Percentiles rank a stretch among this genome's conserved stretches.
These are phyloP conservation scores for Oryzias dopingdopingensis DNA, from an alignment of 2,797 vertebrate genomes.

Conservation along the genomic window DNA sequence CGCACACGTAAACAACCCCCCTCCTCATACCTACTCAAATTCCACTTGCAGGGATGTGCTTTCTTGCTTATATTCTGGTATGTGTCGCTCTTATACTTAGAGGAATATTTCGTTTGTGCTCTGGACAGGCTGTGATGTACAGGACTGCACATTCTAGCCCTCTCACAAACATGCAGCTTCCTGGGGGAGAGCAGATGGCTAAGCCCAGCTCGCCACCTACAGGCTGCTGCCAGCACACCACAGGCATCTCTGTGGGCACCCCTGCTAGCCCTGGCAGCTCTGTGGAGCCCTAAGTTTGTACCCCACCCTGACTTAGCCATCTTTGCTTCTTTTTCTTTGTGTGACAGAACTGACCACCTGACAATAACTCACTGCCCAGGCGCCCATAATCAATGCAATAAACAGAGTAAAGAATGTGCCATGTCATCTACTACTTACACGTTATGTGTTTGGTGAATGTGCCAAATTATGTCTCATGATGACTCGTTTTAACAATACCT, in stretches of 20 bases:
- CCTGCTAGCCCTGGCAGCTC: constrained; percentile 52
- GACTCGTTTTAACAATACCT: constrained; percentile 70
- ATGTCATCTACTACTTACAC: constrained; percentile 71
- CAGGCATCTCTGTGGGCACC: constrained; percentile 59
- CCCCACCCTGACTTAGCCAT: constrained; percentile 37
- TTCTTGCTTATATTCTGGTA: constrained; percentile 19
- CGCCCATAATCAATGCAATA: constrained; percentile 78
- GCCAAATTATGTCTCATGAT: constrained; percentile 76
- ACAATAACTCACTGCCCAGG: constrained; percentile 69
- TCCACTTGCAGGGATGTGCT: constrained; percentile 37
- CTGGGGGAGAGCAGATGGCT: constrained; percentile 80
- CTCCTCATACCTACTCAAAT: constrained; percentile 37
- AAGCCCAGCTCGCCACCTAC: constrained; percentile 76
- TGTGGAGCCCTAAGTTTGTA: constrained; percentile 51
- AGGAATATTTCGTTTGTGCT: constrained; percentile 37
- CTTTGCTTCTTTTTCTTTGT: constrained; percentile 31
- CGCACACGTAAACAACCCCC: constrained; percentile 34
- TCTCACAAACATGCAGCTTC: constrained; percentile 72
- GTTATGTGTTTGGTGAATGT: constrained; percentile 75
- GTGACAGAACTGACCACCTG: constrained; percentile 54
- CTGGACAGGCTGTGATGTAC: constrained; percentile 68
- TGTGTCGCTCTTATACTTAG: constrained; percentile 20
- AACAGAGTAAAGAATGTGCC: constrained; percentile 77
- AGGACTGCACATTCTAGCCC: constrained; percentile 65
- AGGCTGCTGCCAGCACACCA: constrained; percentile 68